Base-by-base conservation (phyloP, 2,113 vertebrate genomes). In the Theristicus caerulescens region DNA sequence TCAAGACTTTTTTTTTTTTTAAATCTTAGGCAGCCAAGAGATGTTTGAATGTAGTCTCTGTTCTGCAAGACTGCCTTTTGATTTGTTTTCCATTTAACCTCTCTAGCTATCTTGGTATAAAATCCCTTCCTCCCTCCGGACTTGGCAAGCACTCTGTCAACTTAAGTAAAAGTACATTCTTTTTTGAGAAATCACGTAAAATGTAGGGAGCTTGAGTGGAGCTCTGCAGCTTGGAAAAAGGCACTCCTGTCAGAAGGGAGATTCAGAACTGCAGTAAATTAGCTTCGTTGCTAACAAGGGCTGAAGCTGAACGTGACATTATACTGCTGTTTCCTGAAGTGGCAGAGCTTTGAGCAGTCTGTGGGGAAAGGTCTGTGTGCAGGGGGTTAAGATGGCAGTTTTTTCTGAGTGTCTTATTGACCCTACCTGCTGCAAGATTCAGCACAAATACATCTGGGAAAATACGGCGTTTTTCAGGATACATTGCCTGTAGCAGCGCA, bases 401-500 rank as follows among this genome's bases (percentile, higher is more conserved):
- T 74, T 70, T 81, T 42, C 67, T 36, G 15, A 44, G 51, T 22
- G 17, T 34, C 32, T 67, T 49, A 6, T 3, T 70, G 76, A 70
- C 6, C 61, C 32, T 74, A 0, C 69, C 66, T 80, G 49, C 89
- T 80, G 74, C 74, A 67, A 18, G 11, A 58, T 74, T 57, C 79
- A 25, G 32, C 79, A 55, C 54, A 70, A 66, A 16, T 19, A 26
- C 36, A 12, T 31, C 38, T 4, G 0, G 1, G 42, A 36, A 58
- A 67, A 81, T 0, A 3, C 0, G 2, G 4, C 0, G 0, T 40
- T 21, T 65, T 62, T 82, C 1, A 2, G 67, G 40, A 16, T 47
- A 3, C 15, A 0, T 46, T 1, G 2, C 17, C 64, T 11, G 22
- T 54, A 73, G 77, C 83, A 67, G 2, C 13, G 4, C 16, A 4